Percentiles rank a stretch among this genome's conserved stretches.
phyloP scores from a whole-genome alignment of 2,797 vertebrate genomes.

The Crocidura indochinensis region DNA sequence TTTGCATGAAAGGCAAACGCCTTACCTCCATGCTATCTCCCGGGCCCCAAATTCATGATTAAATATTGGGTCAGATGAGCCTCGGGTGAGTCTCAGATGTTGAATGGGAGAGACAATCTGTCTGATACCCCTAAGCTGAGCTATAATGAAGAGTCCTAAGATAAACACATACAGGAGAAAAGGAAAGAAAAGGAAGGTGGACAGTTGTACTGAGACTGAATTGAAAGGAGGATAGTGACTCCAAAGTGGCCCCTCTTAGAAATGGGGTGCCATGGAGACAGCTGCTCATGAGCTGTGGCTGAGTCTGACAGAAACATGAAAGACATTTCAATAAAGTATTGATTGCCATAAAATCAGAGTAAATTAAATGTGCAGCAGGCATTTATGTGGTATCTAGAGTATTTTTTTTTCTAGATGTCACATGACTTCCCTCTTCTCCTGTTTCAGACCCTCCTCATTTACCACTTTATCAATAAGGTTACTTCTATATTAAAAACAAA shows the following conservation, averaged over 20 bases:
- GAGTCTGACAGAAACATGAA: neutral
- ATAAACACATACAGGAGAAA: neutral
- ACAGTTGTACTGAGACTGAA: neutral
- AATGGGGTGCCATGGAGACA: neutral
- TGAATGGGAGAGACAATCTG: neutral
- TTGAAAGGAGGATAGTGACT: neutral
- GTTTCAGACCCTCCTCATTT: neutral
- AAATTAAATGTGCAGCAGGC: neutral
- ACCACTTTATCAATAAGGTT: neutral
- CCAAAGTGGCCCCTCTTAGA: neutral
- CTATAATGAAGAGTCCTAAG: neutral
- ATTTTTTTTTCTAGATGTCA: neutral
- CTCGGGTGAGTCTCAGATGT: neutral
- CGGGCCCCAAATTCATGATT: slow-evolving; percentile 18
- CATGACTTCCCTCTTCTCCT: neutral
- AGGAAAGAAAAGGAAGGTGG: neutral
- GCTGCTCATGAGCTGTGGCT: neutral
- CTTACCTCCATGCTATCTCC: too few relatives aligned
- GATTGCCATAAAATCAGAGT: neutral
- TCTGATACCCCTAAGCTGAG: neutral
- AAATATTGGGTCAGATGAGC: slow-evolving; percentile 42
- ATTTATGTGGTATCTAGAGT: too few relatives aligned
- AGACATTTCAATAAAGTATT: neutral
- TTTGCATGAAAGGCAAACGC: too few relatives aligned
- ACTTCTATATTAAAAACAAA: neutral